A percentile compares a stretch with the other conserved stretches of the same genome.
phyloP scores from a whole-genome alignment of 2,113 vertebrate genomes.

The Corythornis cristatus region DNA sequence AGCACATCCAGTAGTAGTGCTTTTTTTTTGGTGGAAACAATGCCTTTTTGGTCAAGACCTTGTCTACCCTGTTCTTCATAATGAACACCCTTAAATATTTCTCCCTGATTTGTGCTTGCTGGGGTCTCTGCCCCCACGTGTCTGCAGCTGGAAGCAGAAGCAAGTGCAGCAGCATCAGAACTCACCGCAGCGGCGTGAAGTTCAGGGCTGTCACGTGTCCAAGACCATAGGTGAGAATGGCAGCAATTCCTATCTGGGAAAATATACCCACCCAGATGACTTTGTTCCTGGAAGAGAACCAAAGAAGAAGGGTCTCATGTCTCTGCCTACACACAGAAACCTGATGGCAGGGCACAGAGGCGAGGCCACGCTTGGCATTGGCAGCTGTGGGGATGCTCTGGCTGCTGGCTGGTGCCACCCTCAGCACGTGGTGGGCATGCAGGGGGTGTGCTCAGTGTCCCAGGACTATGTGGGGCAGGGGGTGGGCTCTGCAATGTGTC shows the following conservation, averaged over 20 bases:
- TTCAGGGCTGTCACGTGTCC: conserved; percentile 73
- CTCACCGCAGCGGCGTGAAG: conserved; percentile 79
- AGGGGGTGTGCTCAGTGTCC: too few species aligned
- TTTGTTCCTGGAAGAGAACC: conserved; percentile 76
- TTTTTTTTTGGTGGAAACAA: not conserved
- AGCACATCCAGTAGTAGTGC: not conserved
- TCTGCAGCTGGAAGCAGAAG: accelerated
- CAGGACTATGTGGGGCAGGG: too few species aligned
- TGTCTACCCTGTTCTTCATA: not conserved
- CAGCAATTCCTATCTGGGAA: conserved; percentile 77
- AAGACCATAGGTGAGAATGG: conserved; percentile 76
- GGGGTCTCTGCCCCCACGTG: not conserved
- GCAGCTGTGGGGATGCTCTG: not conserved
- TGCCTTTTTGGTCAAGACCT: not conserved
- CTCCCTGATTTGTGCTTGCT: not conserved
- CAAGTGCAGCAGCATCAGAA: not conserved
- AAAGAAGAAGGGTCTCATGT: not conserved
- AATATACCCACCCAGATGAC: conserved; percentile 80
- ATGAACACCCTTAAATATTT: not conserved
- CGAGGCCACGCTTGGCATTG: not conserved
- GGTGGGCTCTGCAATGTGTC: too few species aligned
- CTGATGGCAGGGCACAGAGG: too few species aligned
- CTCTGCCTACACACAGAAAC: not conserved
- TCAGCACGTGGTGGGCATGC: too few species aligned
- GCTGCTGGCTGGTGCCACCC: too few species aligned